Percentiles rank a stretch among this genome's conserved stretches.
phyloP scores from a whole-genome alignment of 2,113 vertebrate species.

The Chaetodon trifascialis region DNA sequence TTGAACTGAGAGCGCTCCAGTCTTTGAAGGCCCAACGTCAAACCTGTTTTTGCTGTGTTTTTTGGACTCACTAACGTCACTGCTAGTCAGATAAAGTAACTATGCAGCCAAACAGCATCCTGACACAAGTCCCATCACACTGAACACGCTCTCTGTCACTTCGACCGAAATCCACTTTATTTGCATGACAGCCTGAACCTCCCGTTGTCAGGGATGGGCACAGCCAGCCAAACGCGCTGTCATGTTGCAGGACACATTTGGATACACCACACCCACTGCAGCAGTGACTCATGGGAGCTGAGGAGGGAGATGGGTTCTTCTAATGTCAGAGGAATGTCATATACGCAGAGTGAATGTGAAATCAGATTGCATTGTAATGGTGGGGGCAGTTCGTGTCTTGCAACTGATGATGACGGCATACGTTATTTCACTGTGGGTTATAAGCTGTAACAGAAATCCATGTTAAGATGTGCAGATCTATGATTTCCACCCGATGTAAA shows the following conservation, averaged over 20 bases:
- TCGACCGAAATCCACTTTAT: conserved; percentile 7
- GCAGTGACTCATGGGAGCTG: conserved; percentile 52
- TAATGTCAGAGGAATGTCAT: conserved; percentile 28
- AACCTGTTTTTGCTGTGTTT: too few species aligned
- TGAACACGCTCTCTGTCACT: neutral
- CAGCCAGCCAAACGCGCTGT: neutral
- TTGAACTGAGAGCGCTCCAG: neutral
- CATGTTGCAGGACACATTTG: conserved; percentile 12
- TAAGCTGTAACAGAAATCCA: neutral
- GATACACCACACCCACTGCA: conserved; percentile 50
- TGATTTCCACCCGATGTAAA: neutral
- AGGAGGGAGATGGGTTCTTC: neutral
- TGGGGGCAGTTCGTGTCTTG: neutral
- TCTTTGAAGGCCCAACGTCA: neutral
- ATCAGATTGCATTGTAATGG: neutral
- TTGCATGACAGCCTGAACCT: conserved; percentile 42
- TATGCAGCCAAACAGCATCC: neutral
- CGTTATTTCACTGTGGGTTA: too few species aligned
- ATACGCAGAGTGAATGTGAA: neutral
- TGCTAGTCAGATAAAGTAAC: neutral
- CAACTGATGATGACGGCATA: neutral
- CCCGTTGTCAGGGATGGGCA: neutral
- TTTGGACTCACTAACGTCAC: neutral
- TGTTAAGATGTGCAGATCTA: neutral
- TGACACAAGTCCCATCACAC: neutral